Conservation (phyloP, 2,888 invertebrate genomes). For the Anoplius nigerrimus region DNA sequence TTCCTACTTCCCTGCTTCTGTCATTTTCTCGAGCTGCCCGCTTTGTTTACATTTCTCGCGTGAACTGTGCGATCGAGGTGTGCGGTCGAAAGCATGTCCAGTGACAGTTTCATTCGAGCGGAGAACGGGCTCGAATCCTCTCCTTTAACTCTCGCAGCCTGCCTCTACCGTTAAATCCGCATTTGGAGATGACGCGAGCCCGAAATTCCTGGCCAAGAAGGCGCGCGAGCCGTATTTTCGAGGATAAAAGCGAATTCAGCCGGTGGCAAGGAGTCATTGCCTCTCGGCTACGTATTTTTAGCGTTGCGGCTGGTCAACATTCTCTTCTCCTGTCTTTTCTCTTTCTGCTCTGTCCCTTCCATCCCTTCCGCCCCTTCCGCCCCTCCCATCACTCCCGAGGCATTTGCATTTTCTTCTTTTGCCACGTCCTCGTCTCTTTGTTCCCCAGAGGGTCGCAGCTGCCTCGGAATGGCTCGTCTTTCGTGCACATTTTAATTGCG, state of each 20-base stretch:
- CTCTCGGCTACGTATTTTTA: conserved; percentile 63
- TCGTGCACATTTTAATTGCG: conserved; percentile 56
- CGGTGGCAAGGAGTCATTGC: conserved; percentile 52
- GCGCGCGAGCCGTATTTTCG: conserved; percentile 47
- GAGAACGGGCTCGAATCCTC: too few species aligned
- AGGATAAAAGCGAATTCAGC: conserved; percentile 58
- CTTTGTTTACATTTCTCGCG: too few species aligned
- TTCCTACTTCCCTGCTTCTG: too few species aligned
- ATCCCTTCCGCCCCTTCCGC: conserved; percentile 33
- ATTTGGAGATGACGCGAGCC: background rate
- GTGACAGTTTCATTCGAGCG: too few species aligned
- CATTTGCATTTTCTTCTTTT: conserved; percentile 38
- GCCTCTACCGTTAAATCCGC: background rate
- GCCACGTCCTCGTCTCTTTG: conserved; percentile 27
- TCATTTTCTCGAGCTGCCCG: too few species aligned
- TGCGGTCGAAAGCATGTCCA: too few species aligned
- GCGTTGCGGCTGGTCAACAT: conserved; percentile 61
- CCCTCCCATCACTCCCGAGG: conserved; percentile 31
- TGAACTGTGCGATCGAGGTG: too few species aligned
- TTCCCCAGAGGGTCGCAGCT: conserved; percentile 41
- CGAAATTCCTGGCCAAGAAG: conserved; percentile 46
- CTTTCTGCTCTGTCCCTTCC: background rate
- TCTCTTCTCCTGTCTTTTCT: conserved; percentile 42
- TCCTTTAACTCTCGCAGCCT: too few species aligned
- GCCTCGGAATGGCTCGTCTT: conserved; percentile 43